Evolutionary conservation across 2,113 vertebrate species (phyloP), one percentile per base, ranked within the genome.

Genomic region (Notothenia rossii): DNA sequence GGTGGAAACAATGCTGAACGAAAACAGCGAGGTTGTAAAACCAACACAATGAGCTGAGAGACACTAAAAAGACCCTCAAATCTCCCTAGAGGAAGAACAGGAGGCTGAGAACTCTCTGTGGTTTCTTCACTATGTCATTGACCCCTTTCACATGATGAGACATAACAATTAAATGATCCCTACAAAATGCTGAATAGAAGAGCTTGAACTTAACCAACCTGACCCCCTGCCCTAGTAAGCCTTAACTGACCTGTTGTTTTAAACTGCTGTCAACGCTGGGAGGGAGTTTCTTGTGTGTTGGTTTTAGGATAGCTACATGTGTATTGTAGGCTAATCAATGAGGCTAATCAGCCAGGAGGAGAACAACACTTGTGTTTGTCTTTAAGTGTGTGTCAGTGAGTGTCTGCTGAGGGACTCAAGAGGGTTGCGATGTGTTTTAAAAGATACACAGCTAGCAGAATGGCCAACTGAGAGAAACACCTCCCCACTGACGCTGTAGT

Each of bases 251-350:
- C 50, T 56, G n/a, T 62, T 66, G 22, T 3, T 56, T 17, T 63
- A 10, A 29, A 59, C 46, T 43, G 25, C n/a, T 10, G 10, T 66
- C 14, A n/a, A 7, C 22, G 15, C 20, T 2, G 6, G 48, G 25
- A 20, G n/a, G 14, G 49, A 29, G 29, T 45, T 29, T 29, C 40
- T 40, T 59, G 7, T n/a, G 49, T 22, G 48, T 79, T 54, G 65
- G 51, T 62, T 62, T 72, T 14, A 9, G 68, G 48, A 43, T 48
- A 50, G 60, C n/a, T 48, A 48, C 20, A 33, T 65, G 48, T 66
- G 75, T 68, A 77, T 46, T 80, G 54, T 17, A 43, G 18, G 62
- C n/a, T 78, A 49, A 72, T 72, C 70, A 78, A 50, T 62, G 22
- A 77, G 40, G 53, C 46, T 66, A 22, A 82, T 59, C 63, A 71